Percentiles rank a stretch among this genome's conserved stretches.
phyloP scores from a whole-genome alignment of 1,140 invertebrate species.

The Microvelia longipes region DNA sequence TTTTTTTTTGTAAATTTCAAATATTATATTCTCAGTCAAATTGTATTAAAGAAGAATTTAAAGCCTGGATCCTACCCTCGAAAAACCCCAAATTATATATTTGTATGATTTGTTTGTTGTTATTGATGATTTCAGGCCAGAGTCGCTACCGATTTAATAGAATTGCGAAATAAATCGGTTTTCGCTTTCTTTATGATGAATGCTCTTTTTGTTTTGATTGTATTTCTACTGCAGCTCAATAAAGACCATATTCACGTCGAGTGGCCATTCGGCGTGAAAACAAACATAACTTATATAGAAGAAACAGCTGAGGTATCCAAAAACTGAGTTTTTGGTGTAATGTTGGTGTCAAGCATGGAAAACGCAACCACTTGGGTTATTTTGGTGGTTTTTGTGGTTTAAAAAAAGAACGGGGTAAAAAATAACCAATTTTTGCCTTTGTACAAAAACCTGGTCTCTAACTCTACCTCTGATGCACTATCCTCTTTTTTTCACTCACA shows the following conservation, averaged over 20 bases:
- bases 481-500: too few species aligned
- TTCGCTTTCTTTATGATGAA: conserved; percentile 99
- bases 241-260: conserved; percentile 90
- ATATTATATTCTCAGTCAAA: too few species aligned
- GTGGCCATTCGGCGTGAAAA: conserved; percentile 86
- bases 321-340: not conserved
- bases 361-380: conserved; percentile 7
- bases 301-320: conserved; percentile 64
- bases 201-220: conserved; percentile 94
- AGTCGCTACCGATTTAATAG: conserved; percentile 73
- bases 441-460: too few species aligned
- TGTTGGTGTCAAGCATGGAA: not conserved
- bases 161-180: conserved; percentile 88
- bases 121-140: conserved; percentile 51
- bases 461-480: too few species aligned
- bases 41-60: too few species aligned
- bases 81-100: not conserved
- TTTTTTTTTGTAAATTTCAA: too few species aligned
- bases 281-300: conserved; percentile 82
- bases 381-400: conserved; percentile 2
- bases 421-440: too few species aligned
- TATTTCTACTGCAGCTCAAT: conserved; percentile 94
- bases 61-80: too few species aligned
- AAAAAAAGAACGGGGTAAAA: too few species aligned
- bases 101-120: conserved; percentile 11